Percentiles rank a stretch among this genome's conserved stretches.
phyloP scores from a whole-genome alignment of 2,113 vertebrate species.

The Antechinus stuartii region DNA sequence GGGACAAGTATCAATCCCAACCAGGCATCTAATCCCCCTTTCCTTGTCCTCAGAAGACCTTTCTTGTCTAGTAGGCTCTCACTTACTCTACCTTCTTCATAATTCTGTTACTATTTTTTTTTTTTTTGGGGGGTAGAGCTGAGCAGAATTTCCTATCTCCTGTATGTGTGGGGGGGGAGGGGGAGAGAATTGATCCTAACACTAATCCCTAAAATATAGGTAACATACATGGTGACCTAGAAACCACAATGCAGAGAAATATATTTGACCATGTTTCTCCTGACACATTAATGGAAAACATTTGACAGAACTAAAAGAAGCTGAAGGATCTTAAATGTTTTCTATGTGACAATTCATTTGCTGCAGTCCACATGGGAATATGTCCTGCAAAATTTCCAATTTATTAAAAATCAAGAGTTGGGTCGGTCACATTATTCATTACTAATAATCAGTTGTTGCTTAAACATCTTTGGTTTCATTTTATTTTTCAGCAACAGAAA shows the following conservation, averaged over 20 bases:
- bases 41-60: not conserved
- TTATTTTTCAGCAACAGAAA: slow-evolving; percentile 38
- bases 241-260: not conserved
- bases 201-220: not conserved
- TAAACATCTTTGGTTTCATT: not conserved
- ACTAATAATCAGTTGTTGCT: not conserved
- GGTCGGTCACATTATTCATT: not conserved
- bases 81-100: not conserved
- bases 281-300: not conserved
- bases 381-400: not conserved
- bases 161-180: not conserved
- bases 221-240: not conserved
- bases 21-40: not conserved
- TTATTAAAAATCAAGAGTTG: not conserved
- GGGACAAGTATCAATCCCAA: not conserved
- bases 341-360: not conserved
- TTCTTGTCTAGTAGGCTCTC: not conserved
- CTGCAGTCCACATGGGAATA: not conserved
- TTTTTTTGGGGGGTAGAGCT: not conserved
- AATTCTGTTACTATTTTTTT: not conserved
- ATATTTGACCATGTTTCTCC: not conserved
- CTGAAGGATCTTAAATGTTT: not conserved
- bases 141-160: not conserved
- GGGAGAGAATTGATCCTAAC: not conserved
- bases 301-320: not conserved